Base-by-base conservation (phyloP, 2,888 invertebrate genomes). In the Dryocosmus kuriphilus region DNA sequence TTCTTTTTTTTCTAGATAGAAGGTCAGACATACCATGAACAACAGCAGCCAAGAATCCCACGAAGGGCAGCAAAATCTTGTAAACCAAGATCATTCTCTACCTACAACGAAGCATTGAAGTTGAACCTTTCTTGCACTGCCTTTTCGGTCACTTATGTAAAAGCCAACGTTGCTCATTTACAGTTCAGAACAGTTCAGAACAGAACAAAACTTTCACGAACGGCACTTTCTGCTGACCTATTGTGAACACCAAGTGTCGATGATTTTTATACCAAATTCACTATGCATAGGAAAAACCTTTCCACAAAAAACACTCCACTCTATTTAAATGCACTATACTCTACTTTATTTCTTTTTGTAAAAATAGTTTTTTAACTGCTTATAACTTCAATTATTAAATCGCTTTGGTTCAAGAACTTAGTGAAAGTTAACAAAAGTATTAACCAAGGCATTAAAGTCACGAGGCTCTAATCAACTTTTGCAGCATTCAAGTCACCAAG, bases 61-160 rank as follows among this genome's bases (percentile, higher is more conserved):
- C 82, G 77, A 90, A 85, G 87, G 86, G 83, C 76, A 86, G 84
- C 74, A 89, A 85, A 77, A 90, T 85, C 83, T 85, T 84, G 81
- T 86, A 83, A 83, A 82, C 84, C 87, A 87, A 85, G 83, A 85
- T 87, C 86, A 87, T 88, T 84, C 83, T 87, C 77, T 77, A 63
- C 71, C 71, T 76, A 80, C 75, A 78, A 81, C 77, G 65, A 73
- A 75, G 65, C 88, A 86, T 86, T 79, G 85, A 88, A 85, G 77
- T 78, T 8, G 19, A 35, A 63, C 63, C n/a, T n/a, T 35, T 35
- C 22, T 35, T n/a, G 11, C 76, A 27, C 61, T 65, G 55, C 76
- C 75, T 71, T 22, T 35, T 32, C 35, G 22, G 63, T 63, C 35
- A 63, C 35, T 63, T 32, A 35, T 35, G 38, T 71, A 74, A 78